Conservation (phyloP, 2,113 vertebrate genomes). For the Sapayoa aenigma region DNA sequence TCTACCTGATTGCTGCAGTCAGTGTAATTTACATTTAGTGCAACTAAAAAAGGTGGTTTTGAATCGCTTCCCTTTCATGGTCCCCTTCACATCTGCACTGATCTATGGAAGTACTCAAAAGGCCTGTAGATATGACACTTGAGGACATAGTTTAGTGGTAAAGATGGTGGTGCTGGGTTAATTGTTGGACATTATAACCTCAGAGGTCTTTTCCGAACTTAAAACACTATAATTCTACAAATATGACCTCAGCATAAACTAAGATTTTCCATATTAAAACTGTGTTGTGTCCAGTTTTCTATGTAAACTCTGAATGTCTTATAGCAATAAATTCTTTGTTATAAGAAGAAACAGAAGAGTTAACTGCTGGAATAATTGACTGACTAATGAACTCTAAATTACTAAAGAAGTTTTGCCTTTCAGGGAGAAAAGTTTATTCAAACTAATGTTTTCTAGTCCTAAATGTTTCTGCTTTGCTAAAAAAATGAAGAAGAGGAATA, state of each 20-base stretch:
- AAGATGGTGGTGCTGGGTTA: not conserved
- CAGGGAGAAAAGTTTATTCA: not conserved
- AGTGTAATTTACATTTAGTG: not conserved
- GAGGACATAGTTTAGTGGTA: not conserved
- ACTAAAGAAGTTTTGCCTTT: not conserved
- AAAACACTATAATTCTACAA: not conserved
- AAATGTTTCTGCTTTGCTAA: not conserved
- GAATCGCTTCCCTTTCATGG: not conserved
- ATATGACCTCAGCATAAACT: not conserved
- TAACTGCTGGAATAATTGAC: not conserved
- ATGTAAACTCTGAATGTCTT: not conserved
- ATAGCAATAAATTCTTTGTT: not conserved
- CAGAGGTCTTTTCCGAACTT: not conserved
- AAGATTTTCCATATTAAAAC: not conserved
- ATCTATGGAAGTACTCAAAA: not conserved
- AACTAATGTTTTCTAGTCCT: not conserved
- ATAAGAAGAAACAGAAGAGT: not conserved
- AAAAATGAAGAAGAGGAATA: not conserved
- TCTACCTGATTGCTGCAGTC: not conserved
- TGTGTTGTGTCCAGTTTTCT: not conserved
- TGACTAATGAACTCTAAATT: not conserved
- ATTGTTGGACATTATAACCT: not conserved
- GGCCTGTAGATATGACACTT: accelerated
- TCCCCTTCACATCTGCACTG: not conserved
- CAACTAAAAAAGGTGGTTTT: not conserved